phyloP scores from a whole-genome alignment of 37 sponge, comb jelly and placozoan genomes.

The Spongilla lacustris region DNA sequence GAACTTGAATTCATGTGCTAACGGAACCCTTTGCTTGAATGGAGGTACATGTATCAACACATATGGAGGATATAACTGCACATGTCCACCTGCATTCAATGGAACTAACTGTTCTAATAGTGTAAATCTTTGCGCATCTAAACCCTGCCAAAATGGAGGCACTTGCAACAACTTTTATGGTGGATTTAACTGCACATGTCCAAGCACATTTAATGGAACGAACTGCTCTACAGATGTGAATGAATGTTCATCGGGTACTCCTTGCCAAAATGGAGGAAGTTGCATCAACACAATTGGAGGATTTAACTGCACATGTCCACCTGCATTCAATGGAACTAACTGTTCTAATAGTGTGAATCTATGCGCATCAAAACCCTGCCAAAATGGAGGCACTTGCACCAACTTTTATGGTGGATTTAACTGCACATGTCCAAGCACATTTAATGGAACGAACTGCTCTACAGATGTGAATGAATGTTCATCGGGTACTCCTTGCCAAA shows the following conservation, averaged over 20 bases:
- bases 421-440: slow-evolving; percentile 22
- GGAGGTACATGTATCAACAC: slow-evolving; percentile 55
- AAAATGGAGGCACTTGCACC: slow-evolving; percentile 38
- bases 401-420: slow-evolving; percentile 37
- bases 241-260: slow-evolving; percentile 5
- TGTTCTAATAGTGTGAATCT: slow-evolving; percentile 54
- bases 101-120: slow-evolving; percentile 30
- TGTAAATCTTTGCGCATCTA: slow-evolving; percentile 13
- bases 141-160: no score
- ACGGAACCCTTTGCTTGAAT: slow-evolving; percentile 53
- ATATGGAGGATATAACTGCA: slow-evolving; percentile 43
- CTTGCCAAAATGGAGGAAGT: slow-evolving; percentile 75
- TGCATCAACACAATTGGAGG: slow-evolving; percentile 11
- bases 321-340: slow-evolving; percentile 45
- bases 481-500: slow-evolving; percentile 14
- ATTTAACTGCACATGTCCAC: slow-evolving; percentile 58
- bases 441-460: slow-evolving; percentile 35
- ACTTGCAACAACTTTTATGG: slow-evolving; percentile 22
- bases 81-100: slow-evolving; percentile 43
- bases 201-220: slow-evolving; percentile 23
- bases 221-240: slow-evolving; percentile 8
- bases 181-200: slow-evolving; percentile 28
- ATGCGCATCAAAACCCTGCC: slow-evolving; percentile 23
- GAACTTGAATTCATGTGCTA: not conserved
- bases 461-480: slow-evolving; percentile 32